phyloP scores from a whole-genome alignment of 1,140 invertebrate species.

The Lepidostoma basale region DNA sequence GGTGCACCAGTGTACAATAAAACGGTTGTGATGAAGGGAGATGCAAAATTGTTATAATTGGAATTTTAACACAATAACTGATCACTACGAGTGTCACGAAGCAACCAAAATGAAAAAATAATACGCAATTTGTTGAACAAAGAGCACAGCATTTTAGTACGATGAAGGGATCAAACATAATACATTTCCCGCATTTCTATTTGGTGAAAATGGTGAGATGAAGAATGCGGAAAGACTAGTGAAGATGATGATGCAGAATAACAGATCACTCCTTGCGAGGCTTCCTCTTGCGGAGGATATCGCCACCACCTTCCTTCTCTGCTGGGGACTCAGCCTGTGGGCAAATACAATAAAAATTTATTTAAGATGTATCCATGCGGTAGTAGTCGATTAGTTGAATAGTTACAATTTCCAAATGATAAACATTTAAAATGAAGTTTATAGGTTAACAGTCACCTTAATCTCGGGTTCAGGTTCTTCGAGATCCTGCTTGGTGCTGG shows the following conservation, averaged over 20 bases:
- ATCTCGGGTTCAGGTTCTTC: constrained; percentile 49
- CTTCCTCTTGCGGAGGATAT: constrained; percentile 61
- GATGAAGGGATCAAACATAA: constrained; percentile 15
- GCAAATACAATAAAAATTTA: not conserved
- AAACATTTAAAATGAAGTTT: no score
- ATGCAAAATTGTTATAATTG: no score
- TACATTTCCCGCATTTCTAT: constrained; percentile 20
- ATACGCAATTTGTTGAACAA: not conserved
- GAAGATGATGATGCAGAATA: not conserved
- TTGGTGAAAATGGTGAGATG: constrained; percentile 17
- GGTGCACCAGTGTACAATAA: no score
- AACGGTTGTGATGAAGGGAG: no score
- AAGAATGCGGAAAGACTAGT: constrained; percentile 29
- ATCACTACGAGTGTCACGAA: no score
- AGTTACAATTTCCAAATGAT: no score
- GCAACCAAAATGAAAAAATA: not conserved
- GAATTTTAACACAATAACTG: no score
- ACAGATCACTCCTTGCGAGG: constrained; percentile 60
- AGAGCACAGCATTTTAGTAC: not conserved
- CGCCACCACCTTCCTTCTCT: constrained; percentile 51
- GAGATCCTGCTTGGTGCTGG: constrained; percentile 51
- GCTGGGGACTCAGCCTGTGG: not conserved
- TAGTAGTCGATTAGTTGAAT: no score
- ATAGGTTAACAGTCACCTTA: no score
- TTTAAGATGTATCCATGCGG: not conserved